These are phyloP conservation scores for Formica aserva DNA, from an alignment of 2,888 invertebrate species.

Conservation along the genomic window DNA sequence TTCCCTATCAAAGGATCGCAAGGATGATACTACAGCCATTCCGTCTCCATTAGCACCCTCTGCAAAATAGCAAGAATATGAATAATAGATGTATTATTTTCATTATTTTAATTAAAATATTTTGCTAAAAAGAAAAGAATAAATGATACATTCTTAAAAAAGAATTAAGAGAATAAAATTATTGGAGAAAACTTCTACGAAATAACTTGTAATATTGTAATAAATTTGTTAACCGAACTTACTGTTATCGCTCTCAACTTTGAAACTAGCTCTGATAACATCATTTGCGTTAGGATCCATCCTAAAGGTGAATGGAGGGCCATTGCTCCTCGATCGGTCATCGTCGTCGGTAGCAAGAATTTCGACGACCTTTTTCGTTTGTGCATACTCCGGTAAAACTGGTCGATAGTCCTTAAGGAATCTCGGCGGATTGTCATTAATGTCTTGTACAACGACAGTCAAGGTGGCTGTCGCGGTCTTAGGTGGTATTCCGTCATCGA, in stretches of 20 bases:
- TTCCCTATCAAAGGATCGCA: constrained; percentile 97
- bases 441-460: constrained; percentile 97
- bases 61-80: constrained; percentile 80
- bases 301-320: constrained; percentile 98
- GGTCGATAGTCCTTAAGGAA: constrained; percentile 97
- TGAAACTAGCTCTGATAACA: constrained; percentile 96
- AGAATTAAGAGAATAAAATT: neutral
- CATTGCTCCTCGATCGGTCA: constrained; percentile 97
- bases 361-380: constrained; percentile 96
- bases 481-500: constrained; percentile 97
- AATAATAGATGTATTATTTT: neutral
- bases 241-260: constrained; percentile 98
- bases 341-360: constrained; percentile 97
- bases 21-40: constrained; percentile 98
- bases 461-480: constrained; percentile 97
- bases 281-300: constrained; percentile 97
- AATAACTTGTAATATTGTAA: neutral
- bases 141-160: neutral
- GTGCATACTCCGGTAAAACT: constrained; percentile 96
- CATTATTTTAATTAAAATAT: neutral
- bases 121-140: neutral
- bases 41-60: constrained; percentile 99
- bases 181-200: too few species aligned
- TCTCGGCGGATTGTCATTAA: constrained; percentile 97
- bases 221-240: constrained; percentile 84